A percentile compares a stretch with the other conserved stretches of the same genome.
Conservation (phyloP, 2,797 vertebrate genomes). For the Ambastaia sidthimunki region DNA sequence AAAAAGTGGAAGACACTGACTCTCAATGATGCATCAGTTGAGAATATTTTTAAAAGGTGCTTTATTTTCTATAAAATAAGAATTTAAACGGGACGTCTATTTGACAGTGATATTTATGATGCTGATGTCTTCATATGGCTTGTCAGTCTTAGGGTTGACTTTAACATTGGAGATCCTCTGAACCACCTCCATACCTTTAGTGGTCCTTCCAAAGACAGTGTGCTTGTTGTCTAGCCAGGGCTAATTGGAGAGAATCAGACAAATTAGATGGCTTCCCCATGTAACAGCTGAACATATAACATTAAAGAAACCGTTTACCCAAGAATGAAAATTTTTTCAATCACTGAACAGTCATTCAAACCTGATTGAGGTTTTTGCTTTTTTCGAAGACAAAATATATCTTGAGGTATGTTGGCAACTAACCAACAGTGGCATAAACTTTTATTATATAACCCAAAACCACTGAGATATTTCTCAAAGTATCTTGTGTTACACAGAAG, state of each 20-base stretch:
- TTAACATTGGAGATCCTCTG: slow-evolving; percentile 97
- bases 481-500: no score
- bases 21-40: neutral
- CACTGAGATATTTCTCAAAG: no score
- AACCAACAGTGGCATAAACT: no score
- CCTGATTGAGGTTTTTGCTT: no score
- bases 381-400: no score
- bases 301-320: no score
- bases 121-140: slow-evolving; percentile 97
- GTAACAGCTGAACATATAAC: no score
- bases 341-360: no score
- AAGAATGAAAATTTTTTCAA: no score
- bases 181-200: slow-evolving; percentile 98
- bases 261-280: neutral
- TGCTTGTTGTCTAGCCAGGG: slow-evolving; percentile 99
- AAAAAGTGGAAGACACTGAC: slow-evolving; percentile 61
- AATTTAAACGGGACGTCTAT: slow-evolving; percentile 64
- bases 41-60: slow-evolving; percentile 45
- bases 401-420: no score
- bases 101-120: slow-evolving; percentile 98
- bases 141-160: slow-evolving; percentile 98
- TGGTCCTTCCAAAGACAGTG: slow-evolving; percentile 93
- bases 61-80: slow-evolving; percentile 62
- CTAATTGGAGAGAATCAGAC: slow-evolving; percentile 68
- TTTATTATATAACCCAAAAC: no score